phyloP scores from a whole-genome alignment of 1,140 invertebrate species.

The Solenopsis fugax region DNA sequence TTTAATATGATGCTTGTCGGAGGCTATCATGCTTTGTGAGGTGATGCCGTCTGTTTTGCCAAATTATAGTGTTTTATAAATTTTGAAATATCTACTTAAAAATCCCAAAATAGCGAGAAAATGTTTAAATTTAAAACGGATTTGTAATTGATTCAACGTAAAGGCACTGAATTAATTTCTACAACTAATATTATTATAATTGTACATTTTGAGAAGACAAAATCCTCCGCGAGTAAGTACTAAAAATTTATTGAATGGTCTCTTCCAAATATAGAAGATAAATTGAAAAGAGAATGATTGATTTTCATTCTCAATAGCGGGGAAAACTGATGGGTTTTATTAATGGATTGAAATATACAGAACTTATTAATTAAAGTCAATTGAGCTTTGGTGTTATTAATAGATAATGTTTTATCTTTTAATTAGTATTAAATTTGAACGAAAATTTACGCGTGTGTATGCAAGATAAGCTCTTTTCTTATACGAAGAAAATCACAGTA shows the following conservation, averaged over 20 bases:
- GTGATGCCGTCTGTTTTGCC: no score
- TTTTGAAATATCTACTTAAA: no score
- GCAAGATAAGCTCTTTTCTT: neutral
- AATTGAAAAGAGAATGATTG: constrained; percentile 29
- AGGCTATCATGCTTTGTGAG: no score
- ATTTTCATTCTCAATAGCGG: constrained; percentile 10
- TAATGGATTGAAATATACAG: neutral
- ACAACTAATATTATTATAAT: neutral
- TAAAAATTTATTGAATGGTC: neutral
- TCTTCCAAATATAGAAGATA: constrained; percentile 20
- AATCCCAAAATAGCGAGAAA: no score
- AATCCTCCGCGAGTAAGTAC: neutral
- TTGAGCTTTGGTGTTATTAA: neutral
- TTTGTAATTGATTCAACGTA: no score
- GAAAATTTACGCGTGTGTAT: neutral
- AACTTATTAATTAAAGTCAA: constrained; percentile 10
- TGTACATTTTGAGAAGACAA: neutral
- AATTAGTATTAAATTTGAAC: neutral
- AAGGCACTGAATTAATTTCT: no score
- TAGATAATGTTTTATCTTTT: neutral
- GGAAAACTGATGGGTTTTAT: constrained; percentile 5
- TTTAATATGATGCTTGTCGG: no score
- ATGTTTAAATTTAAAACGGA: no score
- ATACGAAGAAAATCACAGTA: neutral
- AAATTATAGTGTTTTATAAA: no score